Conservation (phyloP, 2,797 vertebrate species). For the Periophthalmus magnuspinnatus region DNA sequence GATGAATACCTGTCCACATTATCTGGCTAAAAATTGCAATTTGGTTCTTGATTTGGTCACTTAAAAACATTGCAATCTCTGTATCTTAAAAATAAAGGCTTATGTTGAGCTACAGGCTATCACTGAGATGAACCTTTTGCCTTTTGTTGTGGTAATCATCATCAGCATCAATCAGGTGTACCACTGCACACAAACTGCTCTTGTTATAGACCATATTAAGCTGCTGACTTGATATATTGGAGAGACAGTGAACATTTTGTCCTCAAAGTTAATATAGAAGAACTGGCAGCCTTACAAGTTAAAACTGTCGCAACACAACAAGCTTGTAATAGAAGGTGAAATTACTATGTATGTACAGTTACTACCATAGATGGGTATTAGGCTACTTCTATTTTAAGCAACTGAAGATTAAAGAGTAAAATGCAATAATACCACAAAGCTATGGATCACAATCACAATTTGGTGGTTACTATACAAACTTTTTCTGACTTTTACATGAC, state of each 20-base stretch:
- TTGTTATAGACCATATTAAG: too few relatives aligned
- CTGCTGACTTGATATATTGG: too few relatives aligned
- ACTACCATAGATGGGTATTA: too few relatives aligned
- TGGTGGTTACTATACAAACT: too few relatives aligned
- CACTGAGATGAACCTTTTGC: neutral
- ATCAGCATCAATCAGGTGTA: neutral
- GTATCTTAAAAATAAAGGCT: too few relatives aligned
- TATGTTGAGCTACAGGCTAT: too few relatives aligned
- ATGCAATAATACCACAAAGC: neutral
- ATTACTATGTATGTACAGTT: too few relatives aligned
- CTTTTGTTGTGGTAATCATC: neutral
- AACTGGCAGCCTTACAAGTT: neutral
- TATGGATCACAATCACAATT: too few relatives aligned
- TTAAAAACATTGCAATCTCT: too few relatives aligned
- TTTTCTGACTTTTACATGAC: too few relatives aligned
- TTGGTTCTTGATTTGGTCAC: neutral
- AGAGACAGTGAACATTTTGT: neutral
- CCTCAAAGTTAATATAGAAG: neutral
- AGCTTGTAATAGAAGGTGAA: neutral
- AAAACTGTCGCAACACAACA: neutral
- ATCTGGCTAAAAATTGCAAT: neutral
- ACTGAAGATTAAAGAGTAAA: neutral
- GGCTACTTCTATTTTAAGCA: too few relatives aligned
- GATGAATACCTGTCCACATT: too few relatives aligned
- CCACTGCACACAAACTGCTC: neutral